Base-by-base conservation (phyloP, 2,888 invertebrate species). In the Cremastobaeus sp. region DNA sequence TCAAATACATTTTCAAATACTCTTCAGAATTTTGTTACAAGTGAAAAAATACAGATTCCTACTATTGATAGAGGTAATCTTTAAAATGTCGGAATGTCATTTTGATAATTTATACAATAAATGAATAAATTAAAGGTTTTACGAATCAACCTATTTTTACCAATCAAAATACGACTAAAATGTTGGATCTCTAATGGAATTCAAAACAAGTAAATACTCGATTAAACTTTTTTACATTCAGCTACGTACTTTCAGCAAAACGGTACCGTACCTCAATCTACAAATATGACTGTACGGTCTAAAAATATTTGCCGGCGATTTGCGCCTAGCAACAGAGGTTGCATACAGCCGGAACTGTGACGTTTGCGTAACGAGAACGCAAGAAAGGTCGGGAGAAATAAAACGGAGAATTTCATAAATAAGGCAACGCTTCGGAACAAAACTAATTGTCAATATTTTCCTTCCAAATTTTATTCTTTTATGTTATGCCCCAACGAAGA, bases 281-380 rank as follows among this genome's bases (percentile, higher is more conserved):
- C 75, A 69, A 81, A 83, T 79, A 82, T 79, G 79, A 79, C 74
- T 77, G 80, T 80, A 80, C 79, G 76, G 81, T 83, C 83, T 83
- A 83, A 83, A 83, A 83, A 83, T 83, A 83, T 83, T 81, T 79
- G 80, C 77, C 78, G 78, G 76, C 76, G 76, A 79, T 82, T 80
- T 83, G 83, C 83, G 83, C 83, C 83, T 83, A 83, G 83, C 83
- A 83, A 83, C 83, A 83, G 83, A 80, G 81, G 81, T 81, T 83
- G 83, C 82, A 83, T 81, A 80, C 82, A 81, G 79, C 78, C 81
- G 80, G 76, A 81, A 81, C 82, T 78, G 80, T 77, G 77, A 79
- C 70, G 73, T 73, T 71, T 74, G 76, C 80, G 76, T 81, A 82
- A 81, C 81, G 77, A 76, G 80, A 77, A 78, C 78, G 78, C 76